Evolutionary conservation across 1,140 invertebrate species (phyloP), one percentile per base, ranked within the genome.

Genomic region (Hyposmocoma kahamanoa): DNA sequence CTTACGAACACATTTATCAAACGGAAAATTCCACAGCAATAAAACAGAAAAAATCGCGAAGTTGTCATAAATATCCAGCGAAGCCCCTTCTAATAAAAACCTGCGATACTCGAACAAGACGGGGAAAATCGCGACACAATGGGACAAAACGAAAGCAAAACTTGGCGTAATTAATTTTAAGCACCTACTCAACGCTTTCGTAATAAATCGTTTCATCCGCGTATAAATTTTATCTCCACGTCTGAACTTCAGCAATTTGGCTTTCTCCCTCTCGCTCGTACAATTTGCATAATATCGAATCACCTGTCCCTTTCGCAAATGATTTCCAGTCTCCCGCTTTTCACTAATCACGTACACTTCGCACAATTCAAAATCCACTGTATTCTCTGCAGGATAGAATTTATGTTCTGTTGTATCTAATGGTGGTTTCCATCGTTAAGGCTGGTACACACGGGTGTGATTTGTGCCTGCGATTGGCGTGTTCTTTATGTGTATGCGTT

Each of bases 181-280:
- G 57, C 73, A 70, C 62, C 62, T 62, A 73, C 72, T 82, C 66
- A 72, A 77, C 74, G 82, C 70, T 80, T 79, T 71, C 72, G 79
- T 83, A 79, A 85, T 85, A 85, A 84, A 82, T 84, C 78, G 74
- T 84, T 80, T 83, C 72, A 76, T 78, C 72, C 66, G 63, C 60
- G 67, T 67, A 73, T 77, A 77, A 71, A 78, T 80, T 78, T 69
- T 68, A 71, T 69, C 65, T 62, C 38, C 41, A 49, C 58, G 49
- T 34, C 65, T 60, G 62, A 78, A 78, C 66, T 61, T 68, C 62
- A 62, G 55, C 52, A 45, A 41, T 53, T 46, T 36, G 43, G 58
- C 59, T 49, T 50, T 75, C 75, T 62, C 70, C 50, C 58, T 80
- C 62, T 21, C 48, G 45, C 65, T 42, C 38, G 32, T 28, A 5